These are phyloP conservation scores for Limulus polyphemus DNA, from an alignment of 2,888 invertebrate genomes.

Conservation along the genomic window DNA sequence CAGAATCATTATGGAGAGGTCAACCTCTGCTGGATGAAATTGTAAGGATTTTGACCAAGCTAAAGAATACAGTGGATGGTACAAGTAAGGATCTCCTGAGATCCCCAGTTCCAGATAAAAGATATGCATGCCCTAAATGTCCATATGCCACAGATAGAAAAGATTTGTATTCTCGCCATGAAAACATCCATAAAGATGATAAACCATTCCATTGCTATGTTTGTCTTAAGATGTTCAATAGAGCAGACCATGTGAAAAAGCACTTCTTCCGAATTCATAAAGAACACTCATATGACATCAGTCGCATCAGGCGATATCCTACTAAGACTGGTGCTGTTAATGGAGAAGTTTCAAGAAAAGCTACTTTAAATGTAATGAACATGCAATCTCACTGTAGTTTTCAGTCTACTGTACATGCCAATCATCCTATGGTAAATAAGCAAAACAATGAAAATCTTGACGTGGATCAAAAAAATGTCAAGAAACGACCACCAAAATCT, in stretches of 20 bases:
- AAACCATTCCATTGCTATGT: slow-evolving; percentile 89
- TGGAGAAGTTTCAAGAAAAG: slow-evolving; percentile 34
- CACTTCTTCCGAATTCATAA: slow-evolving; percentile 85
- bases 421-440: slow-evolving; percentile 8
- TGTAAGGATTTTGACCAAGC: slow-evolving; percentile 53
- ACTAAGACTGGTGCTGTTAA: slow-evolving; percentile 32
- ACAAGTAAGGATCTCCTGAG: slow-evolving; percentile 18
- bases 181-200: slow-evolving; percentile 84
- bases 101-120: slow-evolving; percentile 16
- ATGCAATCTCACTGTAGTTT: slow-evolving; percentile 8
- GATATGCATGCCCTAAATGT: slow-evolving; percentile 74
- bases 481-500: slow-evolving; percentile 41
- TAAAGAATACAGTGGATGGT: slow-evolving; percentile 50
- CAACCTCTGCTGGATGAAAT: slow-evolving; percentile 62
- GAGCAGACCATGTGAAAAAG: slow-evolving; percentile 88
- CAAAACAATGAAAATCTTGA: slow-evolving; percentile 4
- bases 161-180: slow-evolving; percentile 79
- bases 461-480: slow-evolving; percentile 1
- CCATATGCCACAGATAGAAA: slow-evolving; percentile 82
- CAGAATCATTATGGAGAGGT: slow-evolving; percentile 45
- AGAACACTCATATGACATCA: slow-evolving; percentile 65
- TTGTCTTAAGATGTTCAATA: slow-evolving; percentile 57
- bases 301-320: slow-evolving; percentile 28
- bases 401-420: neutral
- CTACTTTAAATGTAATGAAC: slow-evolving; percentile 23